Conservation (phyloP, 1,140 invertebrate genomes). For the Zaprionus taronus region DNA sequence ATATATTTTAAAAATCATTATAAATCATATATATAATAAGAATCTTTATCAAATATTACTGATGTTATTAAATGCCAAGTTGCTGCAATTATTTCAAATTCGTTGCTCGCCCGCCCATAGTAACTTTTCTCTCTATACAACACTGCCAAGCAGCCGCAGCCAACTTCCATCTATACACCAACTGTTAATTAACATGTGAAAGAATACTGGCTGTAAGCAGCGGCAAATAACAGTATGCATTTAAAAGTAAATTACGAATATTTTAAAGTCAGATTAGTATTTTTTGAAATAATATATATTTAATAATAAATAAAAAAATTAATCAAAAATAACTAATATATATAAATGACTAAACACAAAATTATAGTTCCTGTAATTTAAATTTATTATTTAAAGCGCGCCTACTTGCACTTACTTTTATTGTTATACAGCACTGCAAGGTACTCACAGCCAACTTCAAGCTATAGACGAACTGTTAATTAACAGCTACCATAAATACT, state of each 20-base stretch:
- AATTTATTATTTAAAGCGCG: background rate
- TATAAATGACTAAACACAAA: too few species aligned
- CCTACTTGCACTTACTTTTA: background rate
- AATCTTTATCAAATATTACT: too few species aligned
- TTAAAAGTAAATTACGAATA: too few species aligned
- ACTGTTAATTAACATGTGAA: background rate
- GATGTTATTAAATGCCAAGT: too few species aligned
- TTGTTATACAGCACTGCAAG: background rate
- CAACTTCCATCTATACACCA: background rate
- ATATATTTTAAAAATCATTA: too few species aligned
- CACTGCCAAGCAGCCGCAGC: background rate
- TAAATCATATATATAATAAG: too few species aligned
- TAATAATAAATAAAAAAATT: too few species aligned
- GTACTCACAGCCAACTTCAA: background rate
- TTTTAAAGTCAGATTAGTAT: too few species aligned
- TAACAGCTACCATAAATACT: background rate
- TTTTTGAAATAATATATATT: too few species aligned
- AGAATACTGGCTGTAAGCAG: background rate
- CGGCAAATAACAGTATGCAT: too few species aligned
- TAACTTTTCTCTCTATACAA: background rate
- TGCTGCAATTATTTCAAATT: background rate
- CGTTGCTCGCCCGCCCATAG: background rate
- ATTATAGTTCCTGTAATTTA: background rate
- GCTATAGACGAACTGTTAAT: background rate
- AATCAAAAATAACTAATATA: too few species aligned